Conservation (phyloP, 2,888 invertebrate species). For the Glaucopsyche alexis region DNA sequence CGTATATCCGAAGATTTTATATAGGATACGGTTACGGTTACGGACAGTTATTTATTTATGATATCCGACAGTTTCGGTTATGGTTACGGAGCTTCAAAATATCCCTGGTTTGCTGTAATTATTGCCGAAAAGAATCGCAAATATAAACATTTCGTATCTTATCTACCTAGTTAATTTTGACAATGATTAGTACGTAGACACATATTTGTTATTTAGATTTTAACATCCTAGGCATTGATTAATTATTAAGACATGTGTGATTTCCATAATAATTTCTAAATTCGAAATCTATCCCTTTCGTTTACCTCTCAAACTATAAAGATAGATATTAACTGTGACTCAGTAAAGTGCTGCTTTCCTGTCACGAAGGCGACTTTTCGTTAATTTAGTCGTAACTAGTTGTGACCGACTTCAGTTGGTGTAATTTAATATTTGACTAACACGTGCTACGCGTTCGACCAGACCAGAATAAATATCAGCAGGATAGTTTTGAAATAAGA, state of each 20-base stretch:
- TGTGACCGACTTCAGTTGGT: constrained; percentile 12
- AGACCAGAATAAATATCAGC: neutral
- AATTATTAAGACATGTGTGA: constrained; percentile 14
- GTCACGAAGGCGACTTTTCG: constrained; percentile 24
- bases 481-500: neutral
- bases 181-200: too few species aligned
- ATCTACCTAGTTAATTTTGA: too few species aligned
- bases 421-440: constrained; percentile 24
- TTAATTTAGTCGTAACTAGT: constrained; percentile 15
- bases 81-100: too few species aligned
- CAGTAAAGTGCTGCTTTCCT: constrained; percentile 34
- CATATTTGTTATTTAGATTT: neutral
- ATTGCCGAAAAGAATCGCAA: too few species aligned
- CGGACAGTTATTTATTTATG: too few species aligned
- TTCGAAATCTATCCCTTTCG: constrained; percentile 40
- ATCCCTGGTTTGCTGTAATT: too few species aligned
- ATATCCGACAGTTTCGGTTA: too few species aligned
- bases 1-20: too few species aligned
- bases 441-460: constrained; percentile 5
- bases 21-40: too few species aligned
- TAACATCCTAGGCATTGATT: neutral
- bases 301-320: constrained; percentile 44
- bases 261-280: neutral
- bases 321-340: constrained; percentile 49
- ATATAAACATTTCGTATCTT: too few species aligned